These are phyloP conservation scores for Colletes latitarsis DNA, from an alignment of 1,140 invertebrate species.

Conservation along the genomic window DNA sequence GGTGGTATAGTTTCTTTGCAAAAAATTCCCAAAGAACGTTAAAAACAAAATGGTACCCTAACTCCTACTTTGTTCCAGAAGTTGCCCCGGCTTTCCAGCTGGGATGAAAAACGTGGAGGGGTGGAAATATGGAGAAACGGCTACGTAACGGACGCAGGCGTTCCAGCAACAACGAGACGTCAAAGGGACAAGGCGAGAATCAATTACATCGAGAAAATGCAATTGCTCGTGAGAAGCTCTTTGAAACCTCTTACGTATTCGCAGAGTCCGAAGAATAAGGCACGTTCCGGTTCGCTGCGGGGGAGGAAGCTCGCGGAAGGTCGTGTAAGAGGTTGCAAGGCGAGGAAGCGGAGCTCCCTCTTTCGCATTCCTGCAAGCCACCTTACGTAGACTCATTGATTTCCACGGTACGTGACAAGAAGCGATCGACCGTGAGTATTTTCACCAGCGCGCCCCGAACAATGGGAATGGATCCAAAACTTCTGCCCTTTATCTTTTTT, in stretches of 20 bases:
- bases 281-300: background rate
- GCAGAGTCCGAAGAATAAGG: slow-evolving; percentile 6
- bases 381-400: slow-evolving; percentile 68
- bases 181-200: background rate
- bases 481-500: slow-evolving; percentile 38
- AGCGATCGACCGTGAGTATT: slow-evolving; percentile 59
- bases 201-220: slow-evolving; percentile 19
- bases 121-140: background rate
- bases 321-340: background rate
- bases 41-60: too few relatives aligned
- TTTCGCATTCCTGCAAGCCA: slow-evolving; percentile 51
- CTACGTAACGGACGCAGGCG: background rate
- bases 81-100: too few relatives aligned
- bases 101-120: background rate
- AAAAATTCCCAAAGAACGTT: too few relatives aligned
- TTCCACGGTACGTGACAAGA: slow-evolving; percentile 66
- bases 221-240: background rate
- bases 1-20: too few relatives aligned
- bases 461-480: slow-evolving; percentile 31
- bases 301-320: background rate
- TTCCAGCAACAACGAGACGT: background rate
- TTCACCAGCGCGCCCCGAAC: slow-evolving; percentile 12
- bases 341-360: slow-evolving; percentile 7
- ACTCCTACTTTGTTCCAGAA: too few relatives aligned
- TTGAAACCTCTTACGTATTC: background rate